Conservation (phyloP, 2,113 vertebrate genomes). For the Lota lota region DNA sequence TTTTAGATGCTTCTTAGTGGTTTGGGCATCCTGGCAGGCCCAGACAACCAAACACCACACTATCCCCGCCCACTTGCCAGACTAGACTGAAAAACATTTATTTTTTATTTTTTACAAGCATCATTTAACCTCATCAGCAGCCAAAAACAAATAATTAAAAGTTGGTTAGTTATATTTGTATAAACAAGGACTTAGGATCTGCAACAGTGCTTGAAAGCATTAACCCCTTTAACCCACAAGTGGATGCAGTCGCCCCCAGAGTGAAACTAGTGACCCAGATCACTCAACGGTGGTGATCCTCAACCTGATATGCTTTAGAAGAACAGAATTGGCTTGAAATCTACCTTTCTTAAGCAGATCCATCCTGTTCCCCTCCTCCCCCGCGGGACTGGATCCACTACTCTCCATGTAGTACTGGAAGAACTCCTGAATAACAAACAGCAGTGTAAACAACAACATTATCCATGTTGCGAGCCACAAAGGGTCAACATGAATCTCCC, state of each 20-base stretch:
- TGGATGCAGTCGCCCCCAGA: too few species aligned
- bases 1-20: constrained; percentile 1
- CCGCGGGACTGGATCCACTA: constrained; percentile 48
- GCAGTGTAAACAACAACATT: neutral
- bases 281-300: too few species aligned
- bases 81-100: neutral
- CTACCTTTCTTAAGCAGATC: constrained; percentile 87
- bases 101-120: neutral
- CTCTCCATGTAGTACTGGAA: constrained; percentile 84
- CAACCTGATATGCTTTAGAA: too few species aligned
- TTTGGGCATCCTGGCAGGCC: neutral
- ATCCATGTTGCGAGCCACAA: too few species aligned
- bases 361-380: constrained; percentile 86
- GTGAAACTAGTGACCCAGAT: too few species aligned
- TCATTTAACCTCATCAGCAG: too few species aligned
- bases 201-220: too few species aligned
- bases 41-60: neutral
- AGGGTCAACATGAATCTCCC: too few species aligned
- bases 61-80: neutral
- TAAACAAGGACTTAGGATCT: too few species aligned
- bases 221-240: too few species aligned
- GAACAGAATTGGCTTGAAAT: too few species aligned
- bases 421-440: constrained; percentile 78
- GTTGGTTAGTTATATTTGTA: neutral
- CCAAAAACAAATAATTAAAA: too few species aligned